These are phyloP conservation scores for Podiceps cristatus DNA, from an alignment of 2,113 vertebrate genomes.

Conservation along the genomic window DNA sequence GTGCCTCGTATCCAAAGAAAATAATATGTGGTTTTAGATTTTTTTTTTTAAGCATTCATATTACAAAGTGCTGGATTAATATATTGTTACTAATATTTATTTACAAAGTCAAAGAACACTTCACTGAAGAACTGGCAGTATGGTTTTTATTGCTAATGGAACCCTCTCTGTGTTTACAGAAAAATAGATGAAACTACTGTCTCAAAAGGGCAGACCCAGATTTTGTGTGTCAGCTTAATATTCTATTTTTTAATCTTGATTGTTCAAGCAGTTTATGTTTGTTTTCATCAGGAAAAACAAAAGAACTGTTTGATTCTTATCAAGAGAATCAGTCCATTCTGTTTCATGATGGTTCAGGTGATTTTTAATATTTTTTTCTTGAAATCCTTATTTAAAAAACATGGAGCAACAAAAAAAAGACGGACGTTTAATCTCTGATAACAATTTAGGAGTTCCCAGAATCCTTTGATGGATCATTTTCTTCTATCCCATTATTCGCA, in stretches of 20 bases:
- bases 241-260: background rate
- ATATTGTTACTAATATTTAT: background rate
- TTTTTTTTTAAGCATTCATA: background rate
- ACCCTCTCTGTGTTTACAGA: background rate
- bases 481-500: conserved; percentile 59
- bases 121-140: background rate
- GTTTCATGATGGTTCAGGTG: background rate
- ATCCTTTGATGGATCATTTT: conserved; percentile 49
- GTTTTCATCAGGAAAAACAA: background rate
- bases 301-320: background rate
- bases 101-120: background rate
- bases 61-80: background rate
- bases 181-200: background rate
- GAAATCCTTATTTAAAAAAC: conserved; percentile 50
- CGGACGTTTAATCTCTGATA: conserved; percentile 9
- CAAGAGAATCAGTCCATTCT: background rate
- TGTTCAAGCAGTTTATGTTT: background rate
- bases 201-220: background rate
- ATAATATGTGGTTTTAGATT: background rate
- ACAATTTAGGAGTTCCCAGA: conserved; percentile 23
- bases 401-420: conserved; percentile 24
- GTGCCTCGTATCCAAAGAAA: background rate
- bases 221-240: background rate
- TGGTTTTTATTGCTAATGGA: background rate
- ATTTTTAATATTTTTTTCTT: background rate